Conservation (phyloP, 2,113 vertebrate species). For the Morphnarchus princeps region DNA sequence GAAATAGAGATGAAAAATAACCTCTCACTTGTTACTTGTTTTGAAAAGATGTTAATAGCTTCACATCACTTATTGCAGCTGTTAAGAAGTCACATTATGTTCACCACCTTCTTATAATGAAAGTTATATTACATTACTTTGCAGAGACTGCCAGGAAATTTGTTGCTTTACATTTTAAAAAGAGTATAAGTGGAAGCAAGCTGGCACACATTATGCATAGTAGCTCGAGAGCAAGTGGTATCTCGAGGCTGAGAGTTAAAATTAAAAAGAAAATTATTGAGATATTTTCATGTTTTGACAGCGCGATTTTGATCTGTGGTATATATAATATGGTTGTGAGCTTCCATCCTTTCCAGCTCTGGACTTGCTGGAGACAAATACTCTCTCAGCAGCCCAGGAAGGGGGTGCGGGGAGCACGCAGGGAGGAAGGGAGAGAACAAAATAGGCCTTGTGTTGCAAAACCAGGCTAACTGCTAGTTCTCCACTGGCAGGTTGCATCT, state of each 20-base stretch:
- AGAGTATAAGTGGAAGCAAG: neutral
- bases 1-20: neutral
- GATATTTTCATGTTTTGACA: slow-evolving; percentile 9
- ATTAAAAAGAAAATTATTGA: slow-evolving; percentile 17
- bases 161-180: neutral
- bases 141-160: neutral
- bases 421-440: neutral
- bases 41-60: slow-evolving; percentile 12
- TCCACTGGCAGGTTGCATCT: neutral
- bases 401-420: neutral
- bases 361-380: neutral
- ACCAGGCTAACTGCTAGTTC: neutral
- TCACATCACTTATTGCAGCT: slow-evolving; percentile 3
- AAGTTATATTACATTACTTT: neutral
- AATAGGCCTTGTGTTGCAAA: neutral
- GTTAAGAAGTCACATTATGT: slow-evolving; percentile 6
- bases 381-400: neutral
- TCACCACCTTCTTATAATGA: neutral
- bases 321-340: neutral
- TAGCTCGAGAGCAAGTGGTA: neutral
- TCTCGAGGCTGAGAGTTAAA: neutral
- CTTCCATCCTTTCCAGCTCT: neutral
- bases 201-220: neutral
- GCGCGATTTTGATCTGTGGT: neutral
- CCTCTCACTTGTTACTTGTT: neutral